Evolutionary conservation across 2,888 invertebrate genomes (phyloP), one percentile per base, ranked within the genome.

Genomic region (Pomacea canaliculata): DNA sequence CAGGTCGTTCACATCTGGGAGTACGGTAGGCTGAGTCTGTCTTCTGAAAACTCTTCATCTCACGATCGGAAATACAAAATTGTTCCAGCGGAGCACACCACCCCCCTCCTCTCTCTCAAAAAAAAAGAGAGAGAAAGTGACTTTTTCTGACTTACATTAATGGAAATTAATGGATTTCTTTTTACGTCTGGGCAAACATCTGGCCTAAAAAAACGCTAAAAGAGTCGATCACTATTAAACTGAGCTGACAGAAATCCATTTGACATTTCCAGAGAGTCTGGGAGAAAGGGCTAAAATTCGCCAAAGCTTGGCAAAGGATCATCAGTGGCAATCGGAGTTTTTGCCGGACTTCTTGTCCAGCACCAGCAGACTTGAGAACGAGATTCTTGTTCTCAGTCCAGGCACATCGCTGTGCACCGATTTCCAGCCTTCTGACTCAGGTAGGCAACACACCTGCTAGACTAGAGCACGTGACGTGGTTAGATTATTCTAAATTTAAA

Each of bases 1-100:
- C 48, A 74, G 49, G 74, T 67, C 48, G 74, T 74, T 18, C 74
- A 74, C 51, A 68, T 74, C 59, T 74, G 74, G 74, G 67, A 66
- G 12, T 74, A 74, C n/a, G 69, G 74, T 74, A 46, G 18, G 68
- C 19, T 9, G 23, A 63, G 1, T 23, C 19, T 60, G 16, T 60
- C n/a, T 60, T 60, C 60, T 60, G 16, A 19, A 4, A 19, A 19
- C 60, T 23, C 23, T n/a, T n/a, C 60, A 2, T 60, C n/a, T 56
- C 12, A 56, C 10, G 51, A 10, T 8, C 16, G 2, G 8, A 56
- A 56, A 2, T 16, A 56, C 51, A 8, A 56, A 56, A 56, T 56
- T 8, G 51, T 10, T 56, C 51, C 10, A 56, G 16, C 51, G 16
- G 51, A 13, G 51, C 37, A 37, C 16, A 4, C 51, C 51, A 56